phyloP scores from a whole-genome alignment of 1,140 invertebrate species.

The Melipona quadrifasciata region DNA sequence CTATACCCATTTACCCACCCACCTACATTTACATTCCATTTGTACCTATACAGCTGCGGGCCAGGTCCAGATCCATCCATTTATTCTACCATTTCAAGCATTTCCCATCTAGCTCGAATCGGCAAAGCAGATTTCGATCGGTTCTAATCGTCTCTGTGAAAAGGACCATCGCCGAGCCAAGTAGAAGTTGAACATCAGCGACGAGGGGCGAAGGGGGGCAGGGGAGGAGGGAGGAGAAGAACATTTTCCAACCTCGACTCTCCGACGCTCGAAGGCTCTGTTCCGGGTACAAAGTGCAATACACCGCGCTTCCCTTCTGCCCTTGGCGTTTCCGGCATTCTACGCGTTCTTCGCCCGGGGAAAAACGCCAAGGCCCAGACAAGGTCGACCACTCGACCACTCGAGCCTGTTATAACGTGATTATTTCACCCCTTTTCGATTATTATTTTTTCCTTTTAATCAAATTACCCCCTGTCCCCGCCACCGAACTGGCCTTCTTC shows the following conservation, averaged over 20 bases:
- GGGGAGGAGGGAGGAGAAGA: neutral
- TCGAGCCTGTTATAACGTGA: slow-evolving; percentile 63
- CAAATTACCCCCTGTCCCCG: neutral
- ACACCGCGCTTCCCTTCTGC: neutral
- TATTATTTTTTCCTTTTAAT: neutral
- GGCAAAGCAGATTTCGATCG: neutral
- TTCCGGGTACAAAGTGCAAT: neutral
- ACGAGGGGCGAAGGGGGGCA: neutral
- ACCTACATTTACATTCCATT: neutral
- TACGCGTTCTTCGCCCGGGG: neutral
- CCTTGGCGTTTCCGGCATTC: neutral
- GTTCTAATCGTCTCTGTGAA: neutral
- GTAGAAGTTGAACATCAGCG: neutral
- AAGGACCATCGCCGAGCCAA: neutral
- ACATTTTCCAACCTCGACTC: neutral
- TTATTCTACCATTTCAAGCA: neutral
- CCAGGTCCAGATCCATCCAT: neutral
- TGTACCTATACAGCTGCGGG: neutral
- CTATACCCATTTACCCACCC: neutral
- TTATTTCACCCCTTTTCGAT: slow-evolving; percentile 69
- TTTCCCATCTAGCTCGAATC: neutral
- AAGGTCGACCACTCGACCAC: neutral
- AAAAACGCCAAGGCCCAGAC: neutral
- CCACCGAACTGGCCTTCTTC: neutral
- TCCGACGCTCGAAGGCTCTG: neutral